phyloP scores from a whole-genome alignment of 2,113 vertebrate genomes.

The Spea multiplicata region DNA sequence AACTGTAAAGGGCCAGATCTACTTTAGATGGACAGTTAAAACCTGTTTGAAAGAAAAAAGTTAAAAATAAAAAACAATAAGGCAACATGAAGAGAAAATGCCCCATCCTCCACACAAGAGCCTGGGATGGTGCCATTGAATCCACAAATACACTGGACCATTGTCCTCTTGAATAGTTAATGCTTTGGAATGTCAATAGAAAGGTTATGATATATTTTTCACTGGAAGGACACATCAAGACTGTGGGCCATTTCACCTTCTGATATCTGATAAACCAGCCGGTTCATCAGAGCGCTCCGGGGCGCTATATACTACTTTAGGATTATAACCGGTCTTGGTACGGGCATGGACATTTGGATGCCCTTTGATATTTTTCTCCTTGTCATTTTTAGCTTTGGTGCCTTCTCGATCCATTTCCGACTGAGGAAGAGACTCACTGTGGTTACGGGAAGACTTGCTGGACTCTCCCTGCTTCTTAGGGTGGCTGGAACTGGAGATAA shows the following conservation, averaged over 20 bases:
- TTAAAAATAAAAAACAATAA: conserved; percentile 43
- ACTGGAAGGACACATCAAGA: conserved; percentile 54
- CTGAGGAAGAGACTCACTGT: conserved; percentile 56
- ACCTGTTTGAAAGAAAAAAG: no score
- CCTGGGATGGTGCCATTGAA: conserved; percentile 47
- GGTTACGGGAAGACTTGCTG: conserved; percentile 58
- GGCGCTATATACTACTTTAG: conserved; percentile 74
- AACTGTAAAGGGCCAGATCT: no score
- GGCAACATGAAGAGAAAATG: conserved; percentile 43
- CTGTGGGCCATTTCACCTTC: conserved; percentile 82
- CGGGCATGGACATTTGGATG: conserved; percentile 67
- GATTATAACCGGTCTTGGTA: conserved; percentile 63
- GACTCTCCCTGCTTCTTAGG: conserved; percentile 56
- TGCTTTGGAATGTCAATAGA: conserved; percentile 94
- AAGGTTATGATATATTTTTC: conserved; percentile 58
- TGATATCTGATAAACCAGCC: conserved; percentile 82
- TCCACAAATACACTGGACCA: conserved; percentile 80
- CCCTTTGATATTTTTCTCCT: conserved; percentile 76
- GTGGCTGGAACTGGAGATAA: conserved; percentile 53
- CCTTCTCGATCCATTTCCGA: conserved; percentile 68
- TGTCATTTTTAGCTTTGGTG: conserved; percentile 65
- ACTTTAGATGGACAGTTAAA: no score
- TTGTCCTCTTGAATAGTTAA: conserved; percentile 84
- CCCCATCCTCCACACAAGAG: conserved; percentile 25
- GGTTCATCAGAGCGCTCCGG: conserved; percentile 76